phyloP scores from a whole-genome alignment of 2,888 invertebrate species.

The Criorhina ranunculi region DNA sequence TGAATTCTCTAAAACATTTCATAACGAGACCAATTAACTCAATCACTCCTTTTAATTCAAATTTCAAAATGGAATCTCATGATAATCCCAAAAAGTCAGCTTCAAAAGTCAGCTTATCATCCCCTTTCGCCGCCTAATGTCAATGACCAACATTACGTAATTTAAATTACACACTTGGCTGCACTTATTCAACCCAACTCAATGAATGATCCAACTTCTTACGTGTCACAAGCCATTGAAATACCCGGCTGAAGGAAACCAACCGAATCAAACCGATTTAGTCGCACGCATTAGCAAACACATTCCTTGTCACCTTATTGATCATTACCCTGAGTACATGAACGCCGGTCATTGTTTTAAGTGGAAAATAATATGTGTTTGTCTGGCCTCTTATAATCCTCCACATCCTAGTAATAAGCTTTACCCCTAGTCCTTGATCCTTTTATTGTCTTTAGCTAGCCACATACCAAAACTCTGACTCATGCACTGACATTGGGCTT shows the following conservation, averaged over 20 bases:
- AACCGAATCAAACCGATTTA: constrained; percentile 54
- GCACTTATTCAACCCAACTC: constrained; percentile 10
- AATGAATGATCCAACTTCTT: constrained; percentile 16
- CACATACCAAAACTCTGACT: constrained; percentile 33
- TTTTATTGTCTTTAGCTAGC: constrained; percentile 54
- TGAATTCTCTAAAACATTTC: too few species aligned
- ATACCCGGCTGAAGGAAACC: constrained; percentile 9
- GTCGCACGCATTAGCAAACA: constrained; percentile 45
- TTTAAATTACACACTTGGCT: constrained; percentile 30
- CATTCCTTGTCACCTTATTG: constrained; percentile 43
- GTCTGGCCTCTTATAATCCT: constrained; percentile 55
- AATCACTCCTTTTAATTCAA: background rate
- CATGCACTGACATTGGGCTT: constrained; percentile 53
- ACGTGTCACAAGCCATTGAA: constrained; percentile 42
- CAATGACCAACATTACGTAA: constrained; percentile 22
- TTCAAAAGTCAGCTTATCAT: background rate
- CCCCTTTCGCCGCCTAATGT: background rate
- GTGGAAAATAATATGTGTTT: constrained; percentile 56
- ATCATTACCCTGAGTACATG: constrained; percentile 36
- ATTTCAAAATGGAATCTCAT: background rate
- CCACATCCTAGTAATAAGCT: constrained; percentile 49
- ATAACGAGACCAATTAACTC: background rate
- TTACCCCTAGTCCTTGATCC: constrained; percentile 62
- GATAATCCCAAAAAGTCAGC: background rate
- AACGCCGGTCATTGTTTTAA: constrained; percentile 21